Evolutionary conservation across 1,140 invertebrate genomes (phyloP).

Genomic region (Papilio machaon): DNA sequence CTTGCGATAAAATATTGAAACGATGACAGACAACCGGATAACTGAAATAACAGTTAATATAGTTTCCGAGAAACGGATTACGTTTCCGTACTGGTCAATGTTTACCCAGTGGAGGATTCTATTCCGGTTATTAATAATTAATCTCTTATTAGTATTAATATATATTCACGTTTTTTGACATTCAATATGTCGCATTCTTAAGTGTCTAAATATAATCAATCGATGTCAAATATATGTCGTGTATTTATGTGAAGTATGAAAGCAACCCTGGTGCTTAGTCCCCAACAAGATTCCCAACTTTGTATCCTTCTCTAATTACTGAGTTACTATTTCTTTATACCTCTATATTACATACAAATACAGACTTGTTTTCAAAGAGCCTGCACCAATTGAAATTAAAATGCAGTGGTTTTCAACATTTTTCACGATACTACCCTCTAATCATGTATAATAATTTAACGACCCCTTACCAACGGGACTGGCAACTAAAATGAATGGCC

Average conservation of each 20-base stretch:
- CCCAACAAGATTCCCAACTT: not conserved
- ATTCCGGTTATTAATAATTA: not conserved
- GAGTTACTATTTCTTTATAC: not conserved
- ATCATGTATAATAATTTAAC: not conserved
- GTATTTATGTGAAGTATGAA: not conserved
- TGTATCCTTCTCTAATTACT: not conserved
- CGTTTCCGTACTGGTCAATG: not conserved
- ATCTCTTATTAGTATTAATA: not conserved
- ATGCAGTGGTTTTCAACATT: not conserved
- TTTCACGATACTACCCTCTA: not conserved
- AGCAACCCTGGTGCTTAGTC: conserved; percentile 9
- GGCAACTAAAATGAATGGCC: not conserved
- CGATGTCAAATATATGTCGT: not conserved
- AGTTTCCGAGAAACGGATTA: not conserved
- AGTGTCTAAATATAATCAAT: conserved; percentile 17
- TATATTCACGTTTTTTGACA: conserved; percentile 9
- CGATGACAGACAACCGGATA: not conserved
- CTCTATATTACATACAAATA: not conserved
- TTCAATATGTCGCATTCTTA: not conserved
- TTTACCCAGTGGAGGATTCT: not conserved
- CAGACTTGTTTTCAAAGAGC: not conserved
- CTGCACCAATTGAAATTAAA: not conserved
- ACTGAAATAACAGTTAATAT: not conserved
- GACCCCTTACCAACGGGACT: not conserved
- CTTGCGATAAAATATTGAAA: not conserved